Conservation (phyloP, 2,888 invertebrate genomes). For the Caenorhabditis sp. region DNA sequence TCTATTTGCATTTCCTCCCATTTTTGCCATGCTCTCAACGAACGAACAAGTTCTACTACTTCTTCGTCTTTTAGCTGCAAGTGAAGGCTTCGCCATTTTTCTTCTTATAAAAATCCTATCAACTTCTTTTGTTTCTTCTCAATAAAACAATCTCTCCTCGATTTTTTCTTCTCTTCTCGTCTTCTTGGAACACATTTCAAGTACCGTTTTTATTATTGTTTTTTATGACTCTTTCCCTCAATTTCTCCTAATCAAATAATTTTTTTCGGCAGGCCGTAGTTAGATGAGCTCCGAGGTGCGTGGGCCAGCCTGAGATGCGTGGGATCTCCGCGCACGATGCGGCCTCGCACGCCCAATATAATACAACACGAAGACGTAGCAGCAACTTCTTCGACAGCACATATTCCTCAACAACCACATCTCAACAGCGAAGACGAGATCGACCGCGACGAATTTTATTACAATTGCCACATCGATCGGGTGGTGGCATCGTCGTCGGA, state of each 20-base stretch:
- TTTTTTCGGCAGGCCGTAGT: slow-evolving; percentile 33
- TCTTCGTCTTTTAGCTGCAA: slow-evolving; percentile 2
- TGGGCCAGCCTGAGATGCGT: slow-evolving; percentile 49
- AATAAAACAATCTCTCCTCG: not conserved
- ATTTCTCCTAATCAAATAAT: not conserved
- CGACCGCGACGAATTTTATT: not conserved
- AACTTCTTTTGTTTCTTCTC: not conserved
- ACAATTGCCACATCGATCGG: not conserved
- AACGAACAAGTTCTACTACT: slow-evolving; percentile 1
- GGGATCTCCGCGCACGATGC: slow-evolving; percentile 41
- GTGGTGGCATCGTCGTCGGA: not conserved
- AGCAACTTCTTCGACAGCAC: not conserved
- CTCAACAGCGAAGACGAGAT: not conserved
- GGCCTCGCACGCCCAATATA: slow-evolving; percentile 39
- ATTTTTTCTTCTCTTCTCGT: not conserved
- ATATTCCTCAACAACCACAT: not conserved
- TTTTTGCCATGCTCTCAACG: slow-evolving; percentile 1
- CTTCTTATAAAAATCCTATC: not conserved
- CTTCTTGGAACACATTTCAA: not conserved
- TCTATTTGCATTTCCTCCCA: slow-evolving; percentile 5
- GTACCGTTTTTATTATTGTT: not conserved
- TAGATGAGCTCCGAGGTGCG: slow-evolving; percentile 45
- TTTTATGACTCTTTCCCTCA: slow-evolving; percentile 3
- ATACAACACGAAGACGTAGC: slow-evolving; percentile 6
- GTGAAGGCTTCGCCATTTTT: not conserved